Conservation (phyloP, 2,888 invertebrate species). For the Hirtodrosophila duncani region DNA sequence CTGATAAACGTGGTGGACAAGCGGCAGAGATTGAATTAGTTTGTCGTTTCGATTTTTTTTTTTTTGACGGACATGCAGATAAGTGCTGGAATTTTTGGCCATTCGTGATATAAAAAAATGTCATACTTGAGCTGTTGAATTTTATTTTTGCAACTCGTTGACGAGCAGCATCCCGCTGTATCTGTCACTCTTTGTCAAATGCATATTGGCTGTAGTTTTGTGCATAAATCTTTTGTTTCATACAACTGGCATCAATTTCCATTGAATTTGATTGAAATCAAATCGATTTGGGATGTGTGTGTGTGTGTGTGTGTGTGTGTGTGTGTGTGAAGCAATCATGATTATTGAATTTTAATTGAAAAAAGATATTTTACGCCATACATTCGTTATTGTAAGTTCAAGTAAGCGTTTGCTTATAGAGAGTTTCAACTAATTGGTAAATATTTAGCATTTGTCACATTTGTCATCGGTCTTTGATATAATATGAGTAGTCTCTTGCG, state of each 20-base stretch:
- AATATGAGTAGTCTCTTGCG: too few species aligned
- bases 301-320: too few species aligned
- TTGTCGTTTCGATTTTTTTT: conserved; percentile 48
- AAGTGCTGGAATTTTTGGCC: not conserved
- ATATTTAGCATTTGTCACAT: too few species aligned
- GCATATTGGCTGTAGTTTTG: conserved; percentile 55
- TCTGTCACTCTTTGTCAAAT: conserved; percentile 44
- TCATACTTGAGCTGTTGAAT: conserved; percentile 27
- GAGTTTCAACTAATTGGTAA: too few species aligned
- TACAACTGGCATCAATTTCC: conserved; percentile 29
- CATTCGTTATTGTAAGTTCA: too few species aligned
- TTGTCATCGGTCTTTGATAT: too few species aligned
- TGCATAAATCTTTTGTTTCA: conserved; percentile 58
- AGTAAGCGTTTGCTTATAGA: too few species aligned
- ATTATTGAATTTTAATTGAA: too few species aligned
- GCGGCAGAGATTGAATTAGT: conserved; percentile 65
- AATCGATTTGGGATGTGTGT: too few species aligned
- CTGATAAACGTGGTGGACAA: conserved; percentile 64
- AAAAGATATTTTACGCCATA: too few species aligned
- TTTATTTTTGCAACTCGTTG: not conserved
- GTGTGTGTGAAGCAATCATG: too few species aligned
- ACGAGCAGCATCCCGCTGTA: conserved; percentile 9
- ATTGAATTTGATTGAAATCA: conserved; percentile 33
- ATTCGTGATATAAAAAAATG: conserved; percentile 26
- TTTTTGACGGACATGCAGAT: not conserved